These are phyloP conservation scores for Apamea sordens DNA, from an alignment of 2,888 invertebrate species.

Conservation along the genomic window DNA sequence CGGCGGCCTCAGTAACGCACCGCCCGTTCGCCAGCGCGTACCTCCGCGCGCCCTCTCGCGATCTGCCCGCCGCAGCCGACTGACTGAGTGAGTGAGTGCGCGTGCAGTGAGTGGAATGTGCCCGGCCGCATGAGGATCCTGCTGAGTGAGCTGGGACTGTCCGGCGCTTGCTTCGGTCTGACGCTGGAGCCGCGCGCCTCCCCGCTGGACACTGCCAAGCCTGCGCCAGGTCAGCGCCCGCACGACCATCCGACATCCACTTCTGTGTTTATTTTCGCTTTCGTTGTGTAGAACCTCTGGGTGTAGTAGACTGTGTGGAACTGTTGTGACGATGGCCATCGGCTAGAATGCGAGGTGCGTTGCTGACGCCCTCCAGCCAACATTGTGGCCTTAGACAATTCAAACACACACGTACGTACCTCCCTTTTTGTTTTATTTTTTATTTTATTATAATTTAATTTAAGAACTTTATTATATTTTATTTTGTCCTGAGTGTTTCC, in stretches of 20 bases:
- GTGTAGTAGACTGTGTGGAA: conserved; percentile 88
- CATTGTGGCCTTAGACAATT: conserved; percentile 88
- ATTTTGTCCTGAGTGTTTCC: conserved; percentile 61
- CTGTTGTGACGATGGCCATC: conserved; percentile 89
- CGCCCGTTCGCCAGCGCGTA: conserved; percentile 87
- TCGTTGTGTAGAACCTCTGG: conserved; percentile 90
- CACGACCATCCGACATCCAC: conserved; percentile 84
- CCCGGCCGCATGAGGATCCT: conserved; percentile 90
- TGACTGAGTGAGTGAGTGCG: conserved; percentile 88
- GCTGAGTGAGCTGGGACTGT: conserved; percentile 90
- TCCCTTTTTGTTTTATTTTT: conserved; percentile 80
- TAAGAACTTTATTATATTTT: conserved; percentile 64
- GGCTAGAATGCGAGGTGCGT: conserved; percentile 91
- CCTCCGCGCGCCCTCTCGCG: conserved; percentile 85
- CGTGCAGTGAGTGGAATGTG: conserved; percentile 90
- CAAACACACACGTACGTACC: conserved; percentile 88
- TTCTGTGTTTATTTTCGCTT: conserved; percentile 90
- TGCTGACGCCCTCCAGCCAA: conserved; percentile 89
- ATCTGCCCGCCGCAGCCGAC: conserved; percentile 79
- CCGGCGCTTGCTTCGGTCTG: conserved; percentile 89
- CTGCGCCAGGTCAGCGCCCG: conserved; percentile 90
- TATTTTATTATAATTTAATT: conserved; percentile 68
- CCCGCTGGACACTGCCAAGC: conserved; percentile 87
- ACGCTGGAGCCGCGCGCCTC: conserved; percentile 89
- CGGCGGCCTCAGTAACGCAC: conserved; percentile 91